Base-by-base conservation (phyloP, 2,888 invertebrate species). In the Zele albiditarsus region DNA sequence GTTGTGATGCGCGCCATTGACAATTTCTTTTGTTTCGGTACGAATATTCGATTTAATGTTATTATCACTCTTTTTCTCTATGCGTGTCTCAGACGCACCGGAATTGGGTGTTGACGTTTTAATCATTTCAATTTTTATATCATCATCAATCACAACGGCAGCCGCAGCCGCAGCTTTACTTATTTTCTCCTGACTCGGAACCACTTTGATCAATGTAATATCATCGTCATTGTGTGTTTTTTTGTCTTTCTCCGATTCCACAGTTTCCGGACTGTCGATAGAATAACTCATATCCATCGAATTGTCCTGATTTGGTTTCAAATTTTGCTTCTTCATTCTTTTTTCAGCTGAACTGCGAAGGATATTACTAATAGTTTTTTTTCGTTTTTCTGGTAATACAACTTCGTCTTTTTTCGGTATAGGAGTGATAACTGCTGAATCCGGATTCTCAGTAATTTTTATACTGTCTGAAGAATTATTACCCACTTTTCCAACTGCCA, bases 341-440 rank as follows among this genome's bases (percentile, higher is more conserved):
- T 88, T 89, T 58, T 89, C 89, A 65, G 80, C 83, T 3, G 87
- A 85, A 27, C 84, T 79, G 0, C 87, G 82, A 67, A 87, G 81
- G 70, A 87, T 88, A 78, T 89, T 89, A 62, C 86, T 89, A 58
- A 86, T 84, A 1, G 87, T 86, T 80, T 88, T 89, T 84, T 86
- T 67, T 82, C 80, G 65, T 85, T 84, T 85, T 57, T 88, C 88
- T 3, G 86, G 84, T n/a, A 78, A 83, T 74, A 72, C 78, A 25
- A 70, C 79, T n/a, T 88, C 88, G 60, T 86, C 86, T 42, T 87
- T 84, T 58, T 83, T 89, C 2, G 88, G 89, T 72, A 89, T 89
- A 2, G 88, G 89, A 0, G 89, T 89, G 73, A 89, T 89, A 3
- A 89, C 89, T 33, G 89, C 89, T 0, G 89, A 89, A 80, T 89